phyloP scores from a whole-genome alignment of 2,888 invertebrate species.

The Amblyjoppa fuscipennis region DNA sequence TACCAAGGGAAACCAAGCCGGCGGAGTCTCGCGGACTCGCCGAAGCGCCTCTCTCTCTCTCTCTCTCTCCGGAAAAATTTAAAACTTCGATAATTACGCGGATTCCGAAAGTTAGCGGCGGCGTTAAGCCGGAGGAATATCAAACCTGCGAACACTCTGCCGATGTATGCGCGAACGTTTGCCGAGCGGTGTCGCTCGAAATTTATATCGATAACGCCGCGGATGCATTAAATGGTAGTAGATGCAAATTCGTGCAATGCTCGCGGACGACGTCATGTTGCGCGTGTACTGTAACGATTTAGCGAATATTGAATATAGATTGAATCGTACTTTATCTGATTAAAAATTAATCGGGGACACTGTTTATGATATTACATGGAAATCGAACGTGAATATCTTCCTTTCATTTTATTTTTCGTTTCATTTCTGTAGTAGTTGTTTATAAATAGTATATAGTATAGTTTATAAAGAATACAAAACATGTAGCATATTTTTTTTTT shows the following conservation, averaged over 20 bases:
- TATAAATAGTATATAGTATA: too few relatives aligned
- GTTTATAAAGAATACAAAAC: too few relatives aligned
- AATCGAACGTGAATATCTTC: too few relatives aligned
- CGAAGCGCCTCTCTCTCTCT: not conserved
- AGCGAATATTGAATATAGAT: not conserved
- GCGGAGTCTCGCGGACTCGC: conserved; percentile 44
- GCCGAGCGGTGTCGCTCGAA: not conserved
- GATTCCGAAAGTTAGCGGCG: not conserved
- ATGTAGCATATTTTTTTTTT: too few relatives aligned
- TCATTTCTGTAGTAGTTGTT: too few relatives aligned
- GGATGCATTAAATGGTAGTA: not conserved
- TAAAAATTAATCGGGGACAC: not conserved
- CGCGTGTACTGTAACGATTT: not conserved
- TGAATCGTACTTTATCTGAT: not conserved
- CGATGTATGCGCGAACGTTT: not conserved
- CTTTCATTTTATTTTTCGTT: too few relatives aligned
- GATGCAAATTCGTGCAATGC: conserved; percentile 24
- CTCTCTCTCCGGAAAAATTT: not conserved
- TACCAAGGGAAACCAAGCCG: conserved; percentile 5
- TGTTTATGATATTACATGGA: too few relatives aligned
- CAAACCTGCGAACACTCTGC: not conserved
- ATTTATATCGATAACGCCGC: not conserved
- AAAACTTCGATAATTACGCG: not conserved
- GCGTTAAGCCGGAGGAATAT: not conserved
- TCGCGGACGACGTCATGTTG: not conserved